phyloP scores from a whole-genome alignment of 1,140 invertebrate species.

The Goniozus legneri region DNA sequence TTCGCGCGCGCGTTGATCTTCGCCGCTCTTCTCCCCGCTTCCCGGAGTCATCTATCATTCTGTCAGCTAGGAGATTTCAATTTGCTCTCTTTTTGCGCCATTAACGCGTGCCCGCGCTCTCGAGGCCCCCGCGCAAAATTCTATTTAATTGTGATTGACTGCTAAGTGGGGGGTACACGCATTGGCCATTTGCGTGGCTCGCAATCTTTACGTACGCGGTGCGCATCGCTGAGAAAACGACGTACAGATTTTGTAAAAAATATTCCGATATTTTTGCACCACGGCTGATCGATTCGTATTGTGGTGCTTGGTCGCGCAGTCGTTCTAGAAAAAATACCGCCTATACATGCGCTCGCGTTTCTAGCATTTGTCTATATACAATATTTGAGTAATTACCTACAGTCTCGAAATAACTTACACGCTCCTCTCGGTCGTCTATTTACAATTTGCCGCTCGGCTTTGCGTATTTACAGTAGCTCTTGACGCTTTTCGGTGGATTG shows the following conservation, averaged over 20 bases:
- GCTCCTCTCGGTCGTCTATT: conserved; percentile 20
- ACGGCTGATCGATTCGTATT: too few species aligned
- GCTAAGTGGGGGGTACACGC: conserved; percentile 42
- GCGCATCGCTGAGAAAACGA: too few species aligned
- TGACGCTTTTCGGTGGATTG: too few species aligned
- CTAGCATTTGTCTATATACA: conserved; percentile 12
- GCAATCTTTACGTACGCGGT: conserved; percentile 44
- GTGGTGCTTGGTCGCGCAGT: too few species aligned
- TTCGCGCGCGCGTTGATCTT: conserved; percentile 17
- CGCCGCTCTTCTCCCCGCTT: neutral
- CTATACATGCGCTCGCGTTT: too few species aligned
- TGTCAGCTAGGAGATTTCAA: conserved; percentile 53
- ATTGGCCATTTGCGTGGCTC: conserved; percentile 36
- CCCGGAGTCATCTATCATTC: conserved; percentile 46
- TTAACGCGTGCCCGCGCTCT: too few species aligned
- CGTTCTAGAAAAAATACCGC: too few species aligned
- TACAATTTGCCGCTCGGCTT: too few species aligned
- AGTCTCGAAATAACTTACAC: conserved; percentile 28
- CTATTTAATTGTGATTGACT: conserved; percentile 56
- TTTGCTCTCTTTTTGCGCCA: conserved; percentile 52
- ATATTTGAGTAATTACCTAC: conserved; percentile 20
- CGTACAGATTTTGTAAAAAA: too few species aligned
- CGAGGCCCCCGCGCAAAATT: conserved; percentile 44
- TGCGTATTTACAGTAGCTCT: too few species aligned
- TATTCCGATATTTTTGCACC: too few species aligned